Evolutionary conservation across 2,888 invertebrate genomes (phyloP), one percentile per base, ranked within the genome.

Genomic region (Harpagoxenus sublaevis): DNA sequence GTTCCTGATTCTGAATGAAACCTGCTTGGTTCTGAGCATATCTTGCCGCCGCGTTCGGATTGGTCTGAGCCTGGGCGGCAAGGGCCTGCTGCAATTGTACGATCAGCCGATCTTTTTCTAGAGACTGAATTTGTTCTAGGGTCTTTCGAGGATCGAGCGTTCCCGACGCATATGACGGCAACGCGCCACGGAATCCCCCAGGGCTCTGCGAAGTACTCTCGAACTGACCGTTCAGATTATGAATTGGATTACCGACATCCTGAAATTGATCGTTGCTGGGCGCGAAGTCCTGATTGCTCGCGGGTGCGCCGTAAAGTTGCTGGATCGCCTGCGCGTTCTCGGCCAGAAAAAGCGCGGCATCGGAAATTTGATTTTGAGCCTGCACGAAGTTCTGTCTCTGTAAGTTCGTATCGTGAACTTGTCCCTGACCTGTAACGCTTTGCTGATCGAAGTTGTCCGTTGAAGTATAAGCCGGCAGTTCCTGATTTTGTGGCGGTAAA

Each of bases 321-420:
- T 95, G 93, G 39, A 95, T 94, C 0, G 94, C 94, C 71, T 94
- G 92, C 5, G 95, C 93, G 84, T 95, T 95, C 74, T 95, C 92
- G 0, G 90, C 63, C 1, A 95, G 84, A 63, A 95, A 95, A 0
- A 92, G 66, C 0, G 94, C 92, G 0, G 93, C 95, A 45, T 95
- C 95, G 0, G 95, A 95, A 48, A 95, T 93, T 53, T 92, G 90
- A 48, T 82, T 85, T 4, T 87, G 87, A 15, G 82, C 55, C 12
- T 93, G 92, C 3, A 82, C 71, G 9, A 92, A 74, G 51, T 88
- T 89, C 48, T 92, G 92, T 35, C 78, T 88, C 10, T 89, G 89
- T 6, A 62, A 68, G 65, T 55, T 84, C 5, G 57, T 48, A 1
- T 15, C 28, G 5, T 85, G 85, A 18, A 62, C 48, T 8, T 84